These are phyloP conservation scores for Argyrosomus japonicus DNA, from an alignment of 2,113 vertebrate genomes.

Conservation along the genomic window DNA sequence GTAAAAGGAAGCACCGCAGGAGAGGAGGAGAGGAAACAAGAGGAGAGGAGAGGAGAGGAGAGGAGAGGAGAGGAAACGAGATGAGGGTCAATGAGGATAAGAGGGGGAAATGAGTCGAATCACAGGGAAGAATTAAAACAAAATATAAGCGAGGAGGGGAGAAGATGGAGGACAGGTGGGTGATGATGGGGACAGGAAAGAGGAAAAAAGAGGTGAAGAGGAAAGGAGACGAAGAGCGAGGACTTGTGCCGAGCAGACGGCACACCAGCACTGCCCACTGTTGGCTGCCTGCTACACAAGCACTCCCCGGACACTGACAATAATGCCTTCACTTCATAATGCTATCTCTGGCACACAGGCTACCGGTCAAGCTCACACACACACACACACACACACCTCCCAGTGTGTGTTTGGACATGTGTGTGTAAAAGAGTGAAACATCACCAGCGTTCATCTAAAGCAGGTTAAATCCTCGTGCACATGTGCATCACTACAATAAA, in stretches of 20 bases:
- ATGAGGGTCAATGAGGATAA: neutral
- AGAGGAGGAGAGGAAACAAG: constrained; percentile 11
- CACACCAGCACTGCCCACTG: constrained; percentile 55
- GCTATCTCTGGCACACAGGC: constrained; percentile 60
- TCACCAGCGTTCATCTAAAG: constrained; percentile 37
- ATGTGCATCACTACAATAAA: constrained; percentile 43
- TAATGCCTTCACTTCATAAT: constrained; percentile 66
- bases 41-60: too few species aligned
- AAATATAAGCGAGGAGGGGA: neutral
- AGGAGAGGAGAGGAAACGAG: too few species aligned
- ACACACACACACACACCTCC: constrained; percentile 29
- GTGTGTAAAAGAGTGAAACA: constrained; percentile 1
- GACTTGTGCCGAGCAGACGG: constrained; percentile 56
- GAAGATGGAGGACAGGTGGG: constrained; percentile 20
- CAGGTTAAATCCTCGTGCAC: constrained; percentile 43
- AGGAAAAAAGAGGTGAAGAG: constrained; percentile 12
- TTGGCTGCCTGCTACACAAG: constrained; percentile 56
- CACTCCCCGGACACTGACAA: constrained; percentile 65
- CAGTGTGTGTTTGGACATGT: neutral
- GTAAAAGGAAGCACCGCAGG: constrained; percentile 53
- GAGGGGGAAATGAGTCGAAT: neutral
- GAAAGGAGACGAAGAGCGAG: constrained; percentile 16
- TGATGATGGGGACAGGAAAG: constrained; percentile 31
- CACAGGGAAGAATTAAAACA: neutral
- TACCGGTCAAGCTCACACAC: neutral